A percentile compares a stretch with the other conserved stretches of the same genome.
Conservation (phyloP, 2,888 invertebrate genomes). For the Napeogenes inachia region DNA sequence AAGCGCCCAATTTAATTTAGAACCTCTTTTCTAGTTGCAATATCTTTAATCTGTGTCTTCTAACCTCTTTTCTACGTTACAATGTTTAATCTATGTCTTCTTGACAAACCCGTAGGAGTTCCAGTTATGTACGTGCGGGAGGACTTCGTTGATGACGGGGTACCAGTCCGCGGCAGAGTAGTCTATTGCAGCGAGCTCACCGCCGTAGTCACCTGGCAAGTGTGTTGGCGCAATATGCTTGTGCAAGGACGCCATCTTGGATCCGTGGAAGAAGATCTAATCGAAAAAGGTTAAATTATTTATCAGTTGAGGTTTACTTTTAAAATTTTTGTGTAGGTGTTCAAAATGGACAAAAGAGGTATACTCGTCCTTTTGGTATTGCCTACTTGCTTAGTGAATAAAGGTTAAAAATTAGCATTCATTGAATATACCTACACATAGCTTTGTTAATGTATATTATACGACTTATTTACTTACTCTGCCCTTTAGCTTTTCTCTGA, state of each 20-base stretch:
- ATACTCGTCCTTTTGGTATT: too few relatives aligned
- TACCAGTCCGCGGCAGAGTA: constrained; percentile 89
- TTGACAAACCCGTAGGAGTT: constrained; percentile 82
- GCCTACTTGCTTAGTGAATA: too few relatives aligned
- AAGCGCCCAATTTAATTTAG: constrained; percentile 8
- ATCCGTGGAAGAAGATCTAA: constrained; percentile 90
- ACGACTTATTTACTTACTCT: constrained; percentile 77
- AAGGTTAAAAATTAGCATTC: too few relatives aligned
- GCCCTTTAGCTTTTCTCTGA: constrained; percentile 85
- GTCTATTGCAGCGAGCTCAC: constrained; percentile 83
- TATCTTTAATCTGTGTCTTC: too few relatives aligned
- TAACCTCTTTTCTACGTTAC: constrained; percentile 1
- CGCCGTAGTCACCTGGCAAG: constrained; percentile 87
- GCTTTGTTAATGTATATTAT: too few relatives aligned
- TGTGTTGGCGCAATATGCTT: constrained; percentile 81
- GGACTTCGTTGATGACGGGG: constrained; percentile 79
- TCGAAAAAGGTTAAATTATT: not conserved
- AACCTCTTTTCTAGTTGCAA: not conserved
- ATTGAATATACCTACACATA: too few relatives aligned
- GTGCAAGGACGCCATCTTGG: constrained; percentile 87
- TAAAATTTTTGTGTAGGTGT: too few relatives aligned
- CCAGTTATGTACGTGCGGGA: constrained; percentile 82
- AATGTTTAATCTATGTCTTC: constrained; percentile 47
- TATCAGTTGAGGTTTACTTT: too few relatives aligned
- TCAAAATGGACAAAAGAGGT: too few relatives aligned